These are phyloP conservation scores for Drosophila parthenogenetica DNA, from an alignment of 2,888 invertebrate species.

Conservation along the genomic window DNA sequence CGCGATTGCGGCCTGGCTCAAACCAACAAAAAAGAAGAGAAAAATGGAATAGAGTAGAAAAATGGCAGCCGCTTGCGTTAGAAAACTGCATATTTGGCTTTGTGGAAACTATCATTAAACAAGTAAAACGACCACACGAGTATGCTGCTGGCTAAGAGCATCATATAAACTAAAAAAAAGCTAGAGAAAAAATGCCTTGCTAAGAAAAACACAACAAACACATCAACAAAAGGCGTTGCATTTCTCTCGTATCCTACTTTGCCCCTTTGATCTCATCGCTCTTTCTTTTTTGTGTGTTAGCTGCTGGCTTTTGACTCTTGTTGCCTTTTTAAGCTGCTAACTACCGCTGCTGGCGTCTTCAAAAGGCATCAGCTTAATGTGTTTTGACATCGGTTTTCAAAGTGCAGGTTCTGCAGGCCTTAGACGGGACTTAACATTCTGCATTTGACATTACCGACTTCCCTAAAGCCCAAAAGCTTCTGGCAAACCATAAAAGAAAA, in stretches of 20 bases:
- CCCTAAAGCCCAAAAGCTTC: conserved; percentile 17
- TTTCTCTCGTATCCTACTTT: not conserved
- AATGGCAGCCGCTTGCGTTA: conserved; percentile 29
- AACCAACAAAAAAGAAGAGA: conserved; percentile 14
- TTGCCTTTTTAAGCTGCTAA: conserved; percentile 67
- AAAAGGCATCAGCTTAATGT: conserved; percentile 68
- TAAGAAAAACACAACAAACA: conserved; percentile 40
- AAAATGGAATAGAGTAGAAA: not conserved
- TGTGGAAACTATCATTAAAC: conserved; percentile 74
- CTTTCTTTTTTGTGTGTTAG: not conserved
- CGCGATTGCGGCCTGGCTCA: conserved; percentile 45
- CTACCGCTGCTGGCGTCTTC: conserved; percentile 58
- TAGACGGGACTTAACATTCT: conserved; percentile 27
- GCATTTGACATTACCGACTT: conserved; percentile 58
- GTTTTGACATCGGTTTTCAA: conserved; percentile 62
- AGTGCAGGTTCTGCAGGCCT: conserved; percentile 30
- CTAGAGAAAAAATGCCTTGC: conserved; percentile 12
- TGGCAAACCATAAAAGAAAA: conserved; percentile 60
- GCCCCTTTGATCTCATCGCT: not conserved
- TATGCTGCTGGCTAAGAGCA: conserved; percentile 37
- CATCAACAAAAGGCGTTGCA: conserved; percentile 43
- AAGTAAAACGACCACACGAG: conserved; percentile 62
- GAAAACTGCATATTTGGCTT: conserved; percentile 69
- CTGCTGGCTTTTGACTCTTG: conserved; percentile 62
- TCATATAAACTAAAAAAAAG: conserved; percentile 25